These are phyloP conservation scores for Cerastis leucographa DNA, from an alignment of 2,888 invertebrate genomes.

Conservation along the genomic window DNA sequence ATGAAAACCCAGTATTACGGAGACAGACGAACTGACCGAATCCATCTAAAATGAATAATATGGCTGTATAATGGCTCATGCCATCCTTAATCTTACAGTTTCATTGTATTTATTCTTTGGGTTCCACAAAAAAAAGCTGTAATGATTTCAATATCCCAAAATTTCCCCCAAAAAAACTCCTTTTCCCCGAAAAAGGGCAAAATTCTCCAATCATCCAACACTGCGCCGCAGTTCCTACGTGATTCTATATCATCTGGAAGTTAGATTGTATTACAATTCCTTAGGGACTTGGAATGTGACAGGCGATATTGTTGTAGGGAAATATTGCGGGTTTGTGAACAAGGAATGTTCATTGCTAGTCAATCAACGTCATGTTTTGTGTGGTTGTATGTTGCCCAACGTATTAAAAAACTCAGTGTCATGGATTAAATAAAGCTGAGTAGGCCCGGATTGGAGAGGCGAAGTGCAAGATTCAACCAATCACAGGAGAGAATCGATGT, in stretches of 20 bases:
- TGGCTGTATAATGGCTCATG: neutral
- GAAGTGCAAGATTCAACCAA: too few species aligned
- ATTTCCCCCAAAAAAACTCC: neutral
- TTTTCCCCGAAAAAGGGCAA: neutral
- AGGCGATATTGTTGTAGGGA: constrained; percentile 9
- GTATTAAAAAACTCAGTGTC: neutral
- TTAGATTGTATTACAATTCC: constrained; percentile 48
- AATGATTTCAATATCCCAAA: neutral
- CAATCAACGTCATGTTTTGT: neutral
- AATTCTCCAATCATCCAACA: neutral
- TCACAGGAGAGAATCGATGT: too few species aligned
- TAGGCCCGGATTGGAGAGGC: too few species aligned
- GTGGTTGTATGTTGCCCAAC: neutral
- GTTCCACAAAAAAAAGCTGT: too few species aligned
- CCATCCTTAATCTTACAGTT: neutral
- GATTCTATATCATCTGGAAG: constrained; percentile 40
- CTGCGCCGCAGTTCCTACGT: constrained; percentile 29
- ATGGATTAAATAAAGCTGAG: neutral
- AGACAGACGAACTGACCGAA: too few species aligned
- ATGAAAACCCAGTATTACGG: too few species aligned
- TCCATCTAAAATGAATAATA: too few species aligned
- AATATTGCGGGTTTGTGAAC: constrained; percentile 6
- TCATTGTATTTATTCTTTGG: neutral
- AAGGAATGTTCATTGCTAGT: neutral
- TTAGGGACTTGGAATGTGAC: constrained; percentile 29